Conservation (phyloP, 92 coral and sea anemone genomes). For the Palythoa caribaeorum region DNA sequence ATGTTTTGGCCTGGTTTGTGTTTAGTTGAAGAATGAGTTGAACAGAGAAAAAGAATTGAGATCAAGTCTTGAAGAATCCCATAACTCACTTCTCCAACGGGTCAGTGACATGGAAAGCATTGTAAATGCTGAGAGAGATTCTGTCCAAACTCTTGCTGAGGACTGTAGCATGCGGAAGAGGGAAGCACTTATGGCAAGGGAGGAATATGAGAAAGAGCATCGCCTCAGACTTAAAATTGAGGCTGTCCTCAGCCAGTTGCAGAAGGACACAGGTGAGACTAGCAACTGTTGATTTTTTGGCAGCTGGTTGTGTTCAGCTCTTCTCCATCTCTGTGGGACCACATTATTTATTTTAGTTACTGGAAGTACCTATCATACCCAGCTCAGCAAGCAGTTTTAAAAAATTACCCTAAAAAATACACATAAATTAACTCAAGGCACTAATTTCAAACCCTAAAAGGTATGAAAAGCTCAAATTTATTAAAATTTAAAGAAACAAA, state of each 20-base stretch:
- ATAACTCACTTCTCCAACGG: slow-evolving; percentile 82
- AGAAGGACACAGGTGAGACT: slow-evolving; percentile 80
- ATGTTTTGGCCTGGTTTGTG: not conserved
- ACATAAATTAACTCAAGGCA: too few species aligned
- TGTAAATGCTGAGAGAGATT: slow-evolving; percentile 87
- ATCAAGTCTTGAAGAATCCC: slow-evolving; percentile 86
- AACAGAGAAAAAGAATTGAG: slow-evolving; percentile 78
- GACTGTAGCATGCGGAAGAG: slow-evolving; percentile 82
- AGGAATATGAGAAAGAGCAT: slow-evolving; percentile 82
- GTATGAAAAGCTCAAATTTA: too few species aligned
- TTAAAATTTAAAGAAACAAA: too few species aligned
- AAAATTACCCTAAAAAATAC: too few species aligned
- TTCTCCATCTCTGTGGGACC: not conserved
- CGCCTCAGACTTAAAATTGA: slow-evolving; percentile 79
- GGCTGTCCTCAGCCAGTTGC: slow-evolving; percentile 75
- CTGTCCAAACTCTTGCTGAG: slow-evolving; percentile 82
- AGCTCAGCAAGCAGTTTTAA: too few species aligned
- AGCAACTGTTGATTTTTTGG: too few species aligned
- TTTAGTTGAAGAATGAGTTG: slow-evolving; percentile 86
- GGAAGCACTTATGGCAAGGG: slow-evolving; percentile 72
- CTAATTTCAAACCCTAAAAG: too few species aligned
- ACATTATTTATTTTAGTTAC: not conserved
- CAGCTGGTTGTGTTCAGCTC: too few species aligned
- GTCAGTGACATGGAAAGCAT: slow-evolving; percentile 93
- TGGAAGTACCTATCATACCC: too few species aligned